Conservation (phyloP, 2,113 vertebrate genomes). For the Lutjanus erythropterus region DNA sequence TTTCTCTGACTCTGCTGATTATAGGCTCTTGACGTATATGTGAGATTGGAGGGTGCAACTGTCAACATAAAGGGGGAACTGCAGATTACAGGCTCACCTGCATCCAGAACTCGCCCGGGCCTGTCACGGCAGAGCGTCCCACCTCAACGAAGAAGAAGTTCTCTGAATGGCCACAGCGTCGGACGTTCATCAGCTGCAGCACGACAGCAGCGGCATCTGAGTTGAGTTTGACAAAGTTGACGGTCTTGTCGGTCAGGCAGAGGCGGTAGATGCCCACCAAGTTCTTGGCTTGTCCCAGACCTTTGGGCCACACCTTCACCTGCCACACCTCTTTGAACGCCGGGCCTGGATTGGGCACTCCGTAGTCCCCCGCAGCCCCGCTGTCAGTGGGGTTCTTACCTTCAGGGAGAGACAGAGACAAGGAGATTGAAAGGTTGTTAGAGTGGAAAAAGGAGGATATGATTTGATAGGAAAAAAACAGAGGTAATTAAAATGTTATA, state of each 20-base stretch:
- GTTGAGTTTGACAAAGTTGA: conserved; percentile 88
- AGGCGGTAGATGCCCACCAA: conserved; percentile 88
- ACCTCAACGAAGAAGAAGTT: conserved; percentile 91
- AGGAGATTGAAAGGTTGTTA: conserved; percentile 20
- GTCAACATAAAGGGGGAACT: conserved; percentile 25
- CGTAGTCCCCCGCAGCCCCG: conserved; percentile 76
- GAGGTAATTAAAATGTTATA: conserved; percentile 1
- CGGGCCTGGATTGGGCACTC: conserved; percentile 81
- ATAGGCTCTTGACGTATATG: conserved; percentile 11
- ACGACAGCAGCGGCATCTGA: conserved; percentile 87
- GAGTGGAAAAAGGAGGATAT: background rate
- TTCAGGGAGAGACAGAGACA: conserved; percentile 53
- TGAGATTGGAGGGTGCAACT: conserved; percentile 8
- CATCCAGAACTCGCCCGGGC: conserved; percentile 91
- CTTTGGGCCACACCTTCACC: conserved; percentile 89
- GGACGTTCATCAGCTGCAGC: conserved; percentile 89
- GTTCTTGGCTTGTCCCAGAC: conserved; percentile 86
- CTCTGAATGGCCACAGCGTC: conserved; percentile 88
- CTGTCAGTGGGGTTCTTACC: conserved; percentile 82
- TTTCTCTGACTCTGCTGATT: conserved; percentile 32
- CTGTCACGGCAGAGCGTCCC: conserved; percentile 85
- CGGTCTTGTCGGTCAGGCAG: conserved; percentile 87
- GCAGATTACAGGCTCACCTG: conserved; percentile 76
- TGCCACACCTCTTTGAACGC: conserved; percentile 91
- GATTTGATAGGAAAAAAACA: background rate